phyloP scores from a whole-genome alignment of 2,113 vertebrate species.

The Oncorhynchus nerka region DNA sequence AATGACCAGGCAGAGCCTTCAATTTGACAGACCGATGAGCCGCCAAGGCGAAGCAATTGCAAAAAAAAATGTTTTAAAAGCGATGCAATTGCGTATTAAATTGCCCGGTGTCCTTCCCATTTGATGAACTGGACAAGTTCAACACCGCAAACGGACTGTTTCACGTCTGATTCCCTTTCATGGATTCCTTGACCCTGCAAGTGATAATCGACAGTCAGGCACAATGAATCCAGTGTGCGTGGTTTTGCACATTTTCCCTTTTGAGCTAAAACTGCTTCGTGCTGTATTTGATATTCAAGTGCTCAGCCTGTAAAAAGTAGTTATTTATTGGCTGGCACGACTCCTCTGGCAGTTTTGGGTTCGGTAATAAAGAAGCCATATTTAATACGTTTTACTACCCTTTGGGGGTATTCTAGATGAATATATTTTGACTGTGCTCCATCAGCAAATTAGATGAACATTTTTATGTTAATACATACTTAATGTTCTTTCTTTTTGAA shows the following conservation, averaged over 20 bases:
- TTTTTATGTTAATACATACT: background rate
- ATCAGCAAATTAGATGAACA: background rate
- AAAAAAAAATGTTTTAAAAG: background rate
- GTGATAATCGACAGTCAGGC: slow-evolving; percentile 9
- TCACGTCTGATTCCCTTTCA: slow-evolving; percentile 1
- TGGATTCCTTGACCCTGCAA: slow-evolving; percentile 1
- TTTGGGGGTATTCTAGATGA: slow-evolving; percentile 8
- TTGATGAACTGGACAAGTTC: background rate
- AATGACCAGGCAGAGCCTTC: too few relatives aligned
- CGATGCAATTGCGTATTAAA: slow-evolving; percentile 20
- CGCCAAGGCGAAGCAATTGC: slow-evolving; percentile 5
- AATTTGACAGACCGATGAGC: slow-evolving; percentile 21
- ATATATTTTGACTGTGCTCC: background rate
- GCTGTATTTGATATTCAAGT: slow-evolving; percentile 30
- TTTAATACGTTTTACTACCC: slow-evolving; percentile 3
- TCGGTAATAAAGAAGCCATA: slow-evolving; percentile 10
- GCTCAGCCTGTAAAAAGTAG: background rate
- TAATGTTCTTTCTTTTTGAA: background rate
- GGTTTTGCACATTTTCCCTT: slow-evolving; percentile 26
- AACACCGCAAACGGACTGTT: background rate
- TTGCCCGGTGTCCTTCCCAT: background rate
- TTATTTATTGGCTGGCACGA: background rate
- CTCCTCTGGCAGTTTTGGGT: slow-evolving; percentile 2
- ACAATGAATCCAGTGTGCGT: slow-evolving; percentile 12
- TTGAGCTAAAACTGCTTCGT: slow-evolving; percentile 38